Conservation (phyloP, 2,113 vertebrate species). For the Tychaedon coryphoeus region DNA sequence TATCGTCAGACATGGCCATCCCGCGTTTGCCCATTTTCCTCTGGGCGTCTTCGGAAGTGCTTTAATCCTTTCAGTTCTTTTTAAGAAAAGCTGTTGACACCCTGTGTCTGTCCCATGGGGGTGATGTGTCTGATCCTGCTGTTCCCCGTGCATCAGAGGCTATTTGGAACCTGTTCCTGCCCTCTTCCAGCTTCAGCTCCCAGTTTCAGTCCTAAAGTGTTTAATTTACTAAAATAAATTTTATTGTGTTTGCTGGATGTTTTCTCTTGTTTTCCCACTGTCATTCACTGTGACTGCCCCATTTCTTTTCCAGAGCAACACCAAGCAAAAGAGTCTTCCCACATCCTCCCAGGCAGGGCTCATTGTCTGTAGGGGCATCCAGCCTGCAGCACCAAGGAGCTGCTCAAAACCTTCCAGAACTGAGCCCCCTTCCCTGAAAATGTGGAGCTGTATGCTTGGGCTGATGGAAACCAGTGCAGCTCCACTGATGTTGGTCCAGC, state of each 20-base stretch:
- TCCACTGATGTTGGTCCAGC: neutral
- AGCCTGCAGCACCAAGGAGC: neutral
- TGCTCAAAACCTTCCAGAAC: neutral
- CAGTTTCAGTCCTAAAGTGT: neutral
- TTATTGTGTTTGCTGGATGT: neutral
- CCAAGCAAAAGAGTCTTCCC: neutral
- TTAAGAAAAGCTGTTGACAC: neutral
- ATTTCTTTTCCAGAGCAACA: neutral
- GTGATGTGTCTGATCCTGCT: neutral
- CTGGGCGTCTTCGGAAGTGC: neutral
- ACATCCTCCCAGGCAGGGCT: neutral
- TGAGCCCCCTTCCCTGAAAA: neutral
- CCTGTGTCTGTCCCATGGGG: neutral
- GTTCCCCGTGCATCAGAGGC: rapidly evolving
- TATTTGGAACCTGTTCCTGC: neutral
- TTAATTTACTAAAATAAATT: neutral
- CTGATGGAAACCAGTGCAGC: neutral
- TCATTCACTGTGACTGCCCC: neutral
- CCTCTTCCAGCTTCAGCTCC: neutral
- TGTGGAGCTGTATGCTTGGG: rapidly evolving
- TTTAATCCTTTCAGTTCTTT: neutral
- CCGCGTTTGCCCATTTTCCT: neutral
- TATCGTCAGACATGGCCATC: rapidly evolving
- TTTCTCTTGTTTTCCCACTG: neutral
- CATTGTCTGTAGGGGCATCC: neutral